Conservation (phyloP, 37 sponge, comb jelly and placozoan species). For the Dysidea cf. avara region DNA sequence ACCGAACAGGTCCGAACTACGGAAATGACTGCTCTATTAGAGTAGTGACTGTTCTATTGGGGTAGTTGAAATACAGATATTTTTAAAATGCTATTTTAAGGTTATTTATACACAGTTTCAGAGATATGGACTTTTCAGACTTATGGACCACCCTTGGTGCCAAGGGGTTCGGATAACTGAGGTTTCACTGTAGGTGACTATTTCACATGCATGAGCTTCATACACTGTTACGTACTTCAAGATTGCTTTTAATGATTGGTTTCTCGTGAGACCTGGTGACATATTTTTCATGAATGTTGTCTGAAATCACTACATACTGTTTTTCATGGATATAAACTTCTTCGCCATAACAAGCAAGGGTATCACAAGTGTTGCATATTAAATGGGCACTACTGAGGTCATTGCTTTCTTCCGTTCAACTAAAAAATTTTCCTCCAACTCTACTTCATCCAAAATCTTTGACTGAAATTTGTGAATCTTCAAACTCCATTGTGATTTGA, state of each 20-base stretch:
- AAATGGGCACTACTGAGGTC: background rate
- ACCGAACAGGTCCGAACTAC: too few relatives aligned
- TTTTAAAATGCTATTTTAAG: too few relatives aligned
- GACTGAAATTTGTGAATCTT: background rate
- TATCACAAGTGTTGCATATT: constrained; percentile 7
- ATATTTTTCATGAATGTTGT: background rate
- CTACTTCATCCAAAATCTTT: background rate
- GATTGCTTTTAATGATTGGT: background rate
- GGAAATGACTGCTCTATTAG: too few relatives aligned
- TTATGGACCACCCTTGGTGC: too few relatives aligned
- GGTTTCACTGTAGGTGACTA: too few relatives aligned
- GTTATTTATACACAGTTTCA: too few relatives aligned
- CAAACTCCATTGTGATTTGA: background rate
- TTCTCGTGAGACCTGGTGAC: background rate
- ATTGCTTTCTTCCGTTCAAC: background rate
- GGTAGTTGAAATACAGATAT: too few relatives aligned
- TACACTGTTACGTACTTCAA: background rate
- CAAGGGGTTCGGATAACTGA: too few relatives aligned
- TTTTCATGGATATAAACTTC: constrained; percentile 4
- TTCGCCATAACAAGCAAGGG: constrained; percentile 17
- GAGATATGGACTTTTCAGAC: too few relatives aligned
- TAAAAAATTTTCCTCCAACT: background rate
- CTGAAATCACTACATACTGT: constrained; percentile 11
- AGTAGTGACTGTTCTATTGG: too few relatives aligned
- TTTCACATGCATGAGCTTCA: too few relatives aligned